Evolutionary conservation across 1,140 invertebrate genomes (phyloP), one percentile per base, ranked within the genome.

Genomic region (Polyergus mexicanus): DNA sequence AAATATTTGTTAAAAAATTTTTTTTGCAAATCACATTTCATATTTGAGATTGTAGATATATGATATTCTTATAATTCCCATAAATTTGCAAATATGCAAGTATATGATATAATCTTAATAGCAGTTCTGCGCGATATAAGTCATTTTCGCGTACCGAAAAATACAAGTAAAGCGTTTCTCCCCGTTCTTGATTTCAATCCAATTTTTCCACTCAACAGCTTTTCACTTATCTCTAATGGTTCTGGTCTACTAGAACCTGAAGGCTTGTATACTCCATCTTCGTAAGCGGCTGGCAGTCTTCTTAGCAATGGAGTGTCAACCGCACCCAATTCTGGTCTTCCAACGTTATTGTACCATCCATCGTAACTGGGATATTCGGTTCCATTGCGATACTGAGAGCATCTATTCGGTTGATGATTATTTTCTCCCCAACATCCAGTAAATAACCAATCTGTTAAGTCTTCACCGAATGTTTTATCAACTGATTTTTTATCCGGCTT

Each of bases 281-380:
- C 89, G 89, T 97, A 97, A 56, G 95, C 95, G 7, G 96, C 95
- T 7, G 96, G 95, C 58, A 96, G 94, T 74, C 96, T 95, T 47
- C 96, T 94, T 51, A 96, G 92, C 5, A 97, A 87, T 5, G 95
- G 94, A 10, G 95, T 95, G 80, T 96, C 96, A 25, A 96, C 95
- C 60, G 96, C 95, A 11, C 97, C 97, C 77, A 95, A 94, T 58
- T 95, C 94, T 4, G 96, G 96, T 86, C 94, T 94, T 3, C 95
- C 96, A n/a, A 96, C 81, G 89, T 97, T 97, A 89, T 97, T 97
- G 91, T 96, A 97, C 95, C 95, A 97, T 13, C 97, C 97, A 92
- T 97, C 96, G 91, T 95, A 97, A 44, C 96, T 93, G 85, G 96
- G 95, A 86, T 95, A 95, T 87, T 95, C 95, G 25, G 7, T 44